Evolutionary conservation across 1,140 invertebrate genomes (phyloP).

Genomic region (Lasioglossum albipes): DNA sequence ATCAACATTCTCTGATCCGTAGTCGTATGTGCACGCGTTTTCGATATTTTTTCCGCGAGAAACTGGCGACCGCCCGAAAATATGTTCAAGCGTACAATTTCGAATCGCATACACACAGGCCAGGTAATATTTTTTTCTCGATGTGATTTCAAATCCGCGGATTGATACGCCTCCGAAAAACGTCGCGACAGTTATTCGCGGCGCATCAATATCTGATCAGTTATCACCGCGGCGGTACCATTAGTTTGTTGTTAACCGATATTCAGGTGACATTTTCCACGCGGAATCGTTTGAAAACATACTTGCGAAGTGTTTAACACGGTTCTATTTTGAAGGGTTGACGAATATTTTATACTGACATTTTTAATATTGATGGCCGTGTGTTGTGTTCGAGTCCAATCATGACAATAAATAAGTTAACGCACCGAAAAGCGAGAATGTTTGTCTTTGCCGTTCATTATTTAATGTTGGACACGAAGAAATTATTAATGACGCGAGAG

Average conservation of each 20-base stretch:
- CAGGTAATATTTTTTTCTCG: neutral
- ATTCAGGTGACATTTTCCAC: neutral
- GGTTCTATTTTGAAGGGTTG: too few species aligned
- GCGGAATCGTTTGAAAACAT: neutral
- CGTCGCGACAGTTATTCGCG: neutral
- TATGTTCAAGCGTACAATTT: slow-evolving; percentile 1
- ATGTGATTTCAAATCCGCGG: slow-evolving; percentile 16
- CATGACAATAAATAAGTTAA: too few species aligned
- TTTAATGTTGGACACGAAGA: too few species aligned
- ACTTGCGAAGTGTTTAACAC: neutral
- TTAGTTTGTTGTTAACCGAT: neutral
- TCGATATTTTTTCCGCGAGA: slow-evolving; percentile 44
- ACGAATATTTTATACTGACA: too few species aligned
- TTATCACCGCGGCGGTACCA: neutral
- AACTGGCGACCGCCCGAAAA: slow-evolving; percentile 5
- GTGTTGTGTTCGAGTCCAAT: too few species aligned
- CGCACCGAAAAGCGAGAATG: too few species aligned
- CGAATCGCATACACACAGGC: too few species aligned
- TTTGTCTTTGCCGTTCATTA: too few species aligned
- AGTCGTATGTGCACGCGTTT: slow-evolving; percentile 29
- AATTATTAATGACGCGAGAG: too few species aligned
- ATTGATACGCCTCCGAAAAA: slow-evolving; percentile 8
- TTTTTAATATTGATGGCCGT: too few species aligned
- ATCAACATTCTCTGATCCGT: slow-evolving; percentile 27
- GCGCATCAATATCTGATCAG: neutral